These are phyloP conservation scores for Pseudorectes ferrugineus DNA, from an alignment of 2,113 vertebrate species.

Conservation along the genomic window DNA sequence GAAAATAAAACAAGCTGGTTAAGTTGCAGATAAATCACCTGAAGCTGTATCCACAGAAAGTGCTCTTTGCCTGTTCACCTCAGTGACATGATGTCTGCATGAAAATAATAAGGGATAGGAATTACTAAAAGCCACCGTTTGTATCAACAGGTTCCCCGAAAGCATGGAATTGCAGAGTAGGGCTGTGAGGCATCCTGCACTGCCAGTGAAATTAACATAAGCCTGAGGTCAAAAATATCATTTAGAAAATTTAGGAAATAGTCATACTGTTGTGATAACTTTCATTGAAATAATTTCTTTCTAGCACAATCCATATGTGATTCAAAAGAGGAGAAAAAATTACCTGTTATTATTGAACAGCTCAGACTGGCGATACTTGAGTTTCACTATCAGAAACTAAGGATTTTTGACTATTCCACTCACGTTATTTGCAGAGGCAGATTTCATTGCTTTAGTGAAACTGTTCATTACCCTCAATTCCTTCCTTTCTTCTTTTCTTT, in stretches of 20 bases:
- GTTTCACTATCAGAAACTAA: neutral
- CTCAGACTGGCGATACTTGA: neutral
- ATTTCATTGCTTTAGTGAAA: neutral
- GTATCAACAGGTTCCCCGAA: neutral
- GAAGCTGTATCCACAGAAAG: neutral
- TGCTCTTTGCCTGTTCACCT: neutral
- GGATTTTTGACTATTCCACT: neutral
- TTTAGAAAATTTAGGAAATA: neutral
- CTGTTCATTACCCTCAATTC: neutral
- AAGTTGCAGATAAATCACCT: neutral
- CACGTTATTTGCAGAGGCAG: neutral
- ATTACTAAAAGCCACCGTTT: neutral
- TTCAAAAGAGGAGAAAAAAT: neutral
- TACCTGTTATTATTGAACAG: neutral
- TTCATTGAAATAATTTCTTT: neutral
- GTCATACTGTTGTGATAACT: neutral
- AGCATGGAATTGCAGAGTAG: rapidly evolving
- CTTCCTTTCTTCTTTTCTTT: neutral
- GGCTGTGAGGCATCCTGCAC: neutral
- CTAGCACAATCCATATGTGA: neutral
- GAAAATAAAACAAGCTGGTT: neutral
- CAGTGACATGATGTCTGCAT: neutral
- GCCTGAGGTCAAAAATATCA: neutral
- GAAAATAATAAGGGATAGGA: neutral
- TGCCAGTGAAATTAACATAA: neutral